Percentiles rank a stretch among this genome's conserved stretches.
phyloP scores from a whole-genome alignment of 1,140 invertebrate species.

The Lethocerus indicus region DNA sequence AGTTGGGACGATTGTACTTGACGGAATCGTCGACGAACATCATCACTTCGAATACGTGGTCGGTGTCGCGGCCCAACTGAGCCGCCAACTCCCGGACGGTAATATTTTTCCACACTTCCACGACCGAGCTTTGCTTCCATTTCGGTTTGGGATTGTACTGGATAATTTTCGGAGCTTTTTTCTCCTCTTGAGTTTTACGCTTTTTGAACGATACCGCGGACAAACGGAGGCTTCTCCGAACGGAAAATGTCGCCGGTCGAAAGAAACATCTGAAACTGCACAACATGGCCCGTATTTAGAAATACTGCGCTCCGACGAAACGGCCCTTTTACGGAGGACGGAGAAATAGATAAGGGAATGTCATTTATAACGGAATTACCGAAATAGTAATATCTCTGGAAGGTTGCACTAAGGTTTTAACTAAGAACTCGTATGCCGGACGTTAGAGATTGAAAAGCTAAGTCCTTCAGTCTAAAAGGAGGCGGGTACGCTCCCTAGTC shows the following conservation, averaged over 20 bases:
- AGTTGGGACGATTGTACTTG: conserved; percentile 28
- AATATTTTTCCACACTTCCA: conserved; percentile 62
- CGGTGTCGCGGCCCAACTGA: conserved; percentile 30
- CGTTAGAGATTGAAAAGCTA: too few species aligned
- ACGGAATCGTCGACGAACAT: conserved; percentile 39
- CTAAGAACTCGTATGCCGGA: too few species aligned
- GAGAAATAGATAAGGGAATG: too few species aligned
- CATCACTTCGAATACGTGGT: conserved; percentile 50
- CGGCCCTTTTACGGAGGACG: too few species aligned
- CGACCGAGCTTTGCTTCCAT: conserved; percentile 24
- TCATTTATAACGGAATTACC: too few species aligned
- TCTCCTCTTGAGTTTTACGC: conserved; percentile 14
- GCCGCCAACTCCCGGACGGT: conserved; percentile 52
- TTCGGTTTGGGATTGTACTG: conserved; percentile 6
- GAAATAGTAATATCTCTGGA: too few species aligned
- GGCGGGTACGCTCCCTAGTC: too few species aligned
- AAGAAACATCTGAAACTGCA: too few species aligned
- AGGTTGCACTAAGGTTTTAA: too few species aligned
- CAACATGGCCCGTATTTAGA: too few species aligned
- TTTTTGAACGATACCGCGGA: conserved; percentile 14
- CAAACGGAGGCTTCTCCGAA: conserved; percentile 10
- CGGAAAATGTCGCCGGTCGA: background rate
- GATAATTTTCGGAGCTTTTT: conserved; percentile 1
- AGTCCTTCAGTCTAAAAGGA: too few species aligned
- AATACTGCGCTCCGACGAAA: too few species aligned